These are phyloP conservation scores for Solenopsis invicta DNA, from an alignment of 1,140 invertebrate genomes.

Conservation along the genomic window DNA sequence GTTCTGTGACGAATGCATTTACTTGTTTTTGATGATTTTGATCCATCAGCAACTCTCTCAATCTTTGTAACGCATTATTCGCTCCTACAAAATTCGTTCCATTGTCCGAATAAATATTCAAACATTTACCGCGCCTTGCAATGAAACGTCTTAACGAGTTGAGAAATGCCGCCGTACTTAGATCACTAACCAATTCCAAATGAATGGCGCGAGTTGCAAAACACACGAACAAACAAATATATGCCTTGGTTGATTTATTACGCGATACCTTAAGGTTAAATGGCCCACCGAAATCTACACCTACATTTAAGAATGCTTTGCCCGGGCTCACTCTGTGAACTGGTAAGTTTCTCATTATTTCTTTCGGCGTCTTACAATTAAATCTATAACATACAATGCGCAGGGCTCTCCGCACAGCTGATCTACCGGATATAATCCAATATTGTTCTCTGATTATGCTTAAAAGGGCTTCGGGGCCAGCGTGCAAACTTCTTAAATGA, in stretches of 20 bases:
- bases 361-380: background rate
- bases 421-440: background rate
- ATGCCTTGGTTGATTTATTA: background rate
- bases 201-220: background rate
- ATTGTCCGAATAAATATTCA: constrained; percentile 70
- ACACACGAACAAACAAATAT: background rate
- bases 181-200: background rate
- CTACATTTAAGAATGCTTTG: background rate
- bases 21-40: background rate
- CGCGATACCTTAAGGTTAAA: background rate
- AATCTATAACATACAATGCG: background rate
- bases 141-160: constrained; percentile 80
- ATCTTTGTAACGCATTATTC: background rate
- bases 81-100: constrained; percentile 68
- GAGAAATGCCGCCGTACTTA: constrained; percentile 64
- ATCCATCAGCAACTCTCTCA: background rate
- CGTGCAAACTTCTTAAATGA: background rate
- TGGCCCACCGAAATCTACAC: background rate
- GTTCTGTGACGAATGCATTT: no score
- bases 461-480: background rate
- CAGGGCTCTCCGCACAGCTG: background rate
- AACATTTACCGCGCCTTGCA: constrained; percentile 71
- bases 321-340: no score
- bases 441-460: background rate
- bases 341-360: background rate